phyloP scores from a whole-genome alignment of 1,140 invertebrate genomes.

The Temnothorax nylanderi region DNA sequence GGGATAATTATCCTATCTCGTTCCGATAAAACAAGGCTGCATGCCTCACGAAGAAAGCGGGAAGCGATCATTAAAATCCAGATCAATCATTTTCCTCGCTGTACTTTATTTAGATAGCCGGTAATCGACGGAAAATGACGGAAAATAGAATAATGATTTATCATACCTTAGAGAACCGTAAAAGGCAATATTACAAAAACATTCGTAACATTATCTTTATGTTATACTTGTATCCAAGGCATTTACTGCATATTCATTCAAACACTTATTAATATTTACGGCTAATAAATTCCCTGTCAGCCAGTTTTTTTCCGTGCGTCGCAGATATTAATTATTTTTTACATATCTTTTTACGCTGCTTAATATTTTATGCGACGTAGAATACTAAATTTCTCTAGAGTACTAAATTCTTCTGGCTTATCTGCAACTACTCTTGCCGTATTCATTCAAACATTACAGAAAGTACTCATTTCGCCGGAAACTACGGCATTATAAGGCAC shows the following conservation, averaged over 20 bases:
- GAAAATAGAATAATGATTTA: constrained; percentile 1
- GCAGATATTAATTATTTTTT: constrained; percentile 12
- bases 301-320: not conserved
- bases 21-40: not conserved
- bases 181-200: not conserved
- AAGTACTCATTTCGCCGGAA: constrained; percentile 23
- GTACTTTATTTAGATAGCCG: not conserved
- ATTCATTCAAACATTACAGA: not conserved
- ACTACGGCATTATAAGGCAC: not conserved
- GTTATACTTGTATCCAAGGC: not conserved
- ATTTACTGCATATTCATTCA: not conserved
- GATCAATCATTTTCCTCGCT: not conserved
- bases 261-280: constrained; percentile 26
- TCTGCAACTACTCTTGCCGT: not conserved
- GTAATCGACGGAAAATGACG: not conserved
- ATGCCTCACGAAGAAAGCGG: not conserved
- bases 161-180: not conserved
- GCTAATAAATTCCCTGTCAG: not conserved
- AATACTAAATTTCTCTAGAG: not conserved
- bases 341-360: not conserved
- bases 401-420: not conserved
- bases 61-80: not conserved
- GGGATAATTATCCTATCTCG: constrained; percentile 28
- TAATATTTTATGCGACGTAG: not conserved
- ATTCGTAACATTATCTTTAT: not conserved